Evolutionary conservation across 1,140 invertebrate species (phyloP), one percentile per base, ranked within the genome.

Genomic region (Dufourea novaeangliae): DNA sequence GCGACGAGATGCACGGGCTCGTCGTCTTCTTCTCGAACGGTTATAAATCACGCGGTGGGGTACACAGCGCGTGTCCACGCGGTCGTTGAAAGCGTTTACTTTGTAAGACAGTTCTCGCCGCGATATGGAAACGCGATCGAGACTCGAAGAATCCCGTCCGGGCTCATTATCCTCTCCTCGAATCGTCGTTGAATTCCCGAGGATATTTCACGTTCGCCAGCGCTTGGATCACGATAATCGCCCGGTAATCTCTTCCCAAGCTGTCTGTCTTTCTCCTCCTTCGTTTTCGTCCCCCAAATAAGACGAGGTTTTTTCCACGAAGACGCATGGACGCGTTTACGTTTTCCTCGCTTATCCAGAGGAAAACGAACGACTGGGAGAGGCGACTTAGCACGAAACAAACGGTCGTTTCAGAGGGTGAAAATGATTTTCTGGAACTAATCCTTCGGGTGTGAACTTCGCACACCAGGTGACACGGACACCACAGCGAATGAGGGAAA

Each of bases 181-280:
- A 66, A 4, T 27, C 46, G 12, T 20, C 57, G 56, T 10, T 52
- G 62, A 44, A 63, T 67, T 71, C 39, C 54, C 50, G n/a, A 12
- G 44, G 39, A 79, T 75, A 84, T 83, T 75, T 83, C 64, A 75
- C 61, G 37, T 63, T 63, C 27, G 44, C 39, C 44, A 11, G 32
- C 29, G 56, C n/a, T n/a, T 44, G 17, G 64, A 50, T 39, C 59
- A 64, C 50, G 68, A 80, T 84, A 84, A 86, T 86, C 78, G 79
- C n/a, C 25, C 50, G 54, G 77, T 82, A 82, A 86, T 81, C 82
- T 78, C 76, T 77, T 70, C 67, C 61, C 61, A 67, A 61, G 73
- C 34, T 2, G 6, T 56, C 25, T 64, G 17, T n/a, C 29, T n/a
- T 20, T 34, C 10, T 14, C 4, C 50, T 12, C 3, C 11, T 20